Evolutionary conservation across 2,113 vertebrate genomes (phyloP).

Genomic region (Cavia porcellus): DNA sequence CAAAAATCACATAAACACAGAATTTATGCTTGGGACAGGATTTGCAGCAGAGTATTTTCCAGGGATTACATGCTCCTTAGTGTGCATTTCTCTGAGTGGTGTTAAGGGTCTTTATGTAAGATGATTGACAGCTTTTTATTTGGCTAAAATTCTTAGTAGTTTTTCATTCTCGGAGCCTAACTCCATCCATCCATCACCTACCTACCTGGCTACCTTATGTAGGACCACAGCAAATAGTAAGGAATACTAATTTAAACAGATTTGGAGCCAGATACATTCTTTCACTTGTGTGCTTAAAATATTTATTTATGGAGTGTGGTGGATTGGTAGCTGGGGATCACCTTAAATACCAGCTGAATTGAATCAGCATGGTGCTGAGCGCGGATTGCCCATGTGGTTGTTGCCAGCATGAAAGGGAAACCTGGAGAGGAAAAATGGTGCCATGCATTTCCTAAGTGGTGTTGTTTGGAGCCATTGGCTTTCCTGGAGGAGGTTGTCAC

Average conservation of each 20-base stretch:
- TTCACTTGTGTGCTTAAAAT: not conserved
- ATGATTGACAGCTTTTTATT: not conserved
- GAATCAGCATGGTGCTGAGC: too few relatives aligned
- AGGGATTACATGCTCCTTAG: not conserved
- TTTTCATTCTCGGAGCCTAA: conserved; percentile 13
- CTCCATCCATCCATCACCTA: not conserved
- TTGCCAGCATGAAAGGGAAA: too few relatives aligned
- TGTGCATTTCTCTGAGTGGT: not conserved
- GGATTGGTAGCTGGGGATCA: too few relatives aligned
- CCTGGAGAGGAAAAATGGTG: too few relatives aligned
- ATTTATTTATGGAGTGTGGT: not conserved
- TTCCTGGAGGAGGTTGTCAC: too few relatives aligned
- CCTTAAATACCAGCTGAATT: too few relatives aligned
- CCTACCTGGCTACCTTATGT: not conserved
- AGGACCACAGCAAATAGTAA: not conserved
- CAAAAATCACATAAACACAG: not conserved
- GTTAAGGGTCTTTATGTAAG: not conserved
- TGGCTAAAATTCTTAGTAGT: not conserved
- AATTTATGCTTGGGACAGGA: not conserved
- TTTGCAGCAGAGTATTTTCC: not conserved
- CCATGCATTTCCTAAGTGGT: too few relatives aligned
- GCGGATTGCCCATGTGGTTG: too few relatives aligned
- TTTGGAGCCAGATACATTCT: not conserved
- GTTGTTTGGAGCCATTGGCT: too few relatives aligned
- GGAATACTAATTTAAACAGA: not conserved